A percentile compares a stretch with the other conserved stretches of the same genome.
phyloP scores from a whole-genome alignment of 2,797 vertebrate genomes.

The Hemibagrus guttatus region DNA sequence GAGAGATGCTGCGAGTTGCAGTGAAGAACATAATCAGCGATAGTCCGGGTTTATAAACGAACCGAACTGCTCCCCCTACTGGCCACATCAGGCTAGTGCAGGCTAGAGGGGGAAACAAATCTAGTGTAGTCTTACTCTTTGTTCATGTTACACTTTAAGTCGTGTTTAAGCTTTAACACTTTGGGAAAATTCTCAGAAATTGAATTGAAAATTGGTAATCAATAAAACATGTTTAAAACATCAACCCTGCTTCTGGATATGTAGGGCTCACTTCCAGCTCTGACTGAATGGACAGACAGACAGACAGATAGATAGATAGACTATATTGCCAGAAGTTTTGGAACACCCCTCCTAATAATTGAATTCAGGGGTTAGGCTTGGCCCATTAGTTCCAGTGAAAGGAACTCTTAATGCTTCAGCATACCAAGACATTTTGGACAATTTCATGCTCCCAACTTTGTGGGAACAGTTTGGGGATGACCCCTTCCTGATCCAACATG shows the following conservation, averaged over 20 bases:
- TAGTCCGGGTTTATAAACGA: conserved; percentile 8
- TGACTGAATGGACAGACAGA: too few species aligned
- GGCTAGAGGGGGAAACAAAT: not conserved
- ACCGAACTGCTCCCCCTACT: conserved; percentile 59
- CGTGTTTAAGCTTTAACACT: not conserved
- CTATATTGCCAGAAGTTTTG: too few species aligned
- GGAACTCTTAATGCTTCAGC: too few species aligned
- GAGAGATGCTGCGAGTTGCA: conserved; percentile 46
- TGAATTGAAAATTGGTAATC: not conserved
- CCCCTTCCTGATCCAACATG: too few species aligned
- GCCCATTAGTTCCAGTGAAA: too few species aligned
- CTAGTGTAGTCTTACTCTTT: not conserved
- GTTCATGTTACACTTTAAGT: not conserved
- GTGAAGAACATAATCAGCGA: conserved; percentile 10
- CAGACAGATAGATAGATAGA: too few species aligned
- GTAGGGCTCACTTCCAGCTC: not conserved
- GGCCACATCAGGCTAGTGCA: conserved; percentile 13
- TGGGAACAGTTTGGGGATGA: too few species aligned
- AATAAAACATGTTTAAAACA: not conserved
- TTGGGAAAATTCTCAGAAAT: not conserved
- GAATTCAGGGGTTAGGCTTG: too few species aligned
- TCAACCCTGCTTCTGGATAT: not conserved
- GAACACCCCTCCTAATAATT: too few species aligned
- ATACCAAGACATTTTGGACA: too few species aligned
- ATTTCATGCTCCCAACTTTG: too few species aligned